A percentile compares a stretch with the other conserved stretches of the same genome.
Evolutionary conservation across 2,113 vertebrate species (phyloP).

Genomic region (Meriones unguiculatus): DNA sequence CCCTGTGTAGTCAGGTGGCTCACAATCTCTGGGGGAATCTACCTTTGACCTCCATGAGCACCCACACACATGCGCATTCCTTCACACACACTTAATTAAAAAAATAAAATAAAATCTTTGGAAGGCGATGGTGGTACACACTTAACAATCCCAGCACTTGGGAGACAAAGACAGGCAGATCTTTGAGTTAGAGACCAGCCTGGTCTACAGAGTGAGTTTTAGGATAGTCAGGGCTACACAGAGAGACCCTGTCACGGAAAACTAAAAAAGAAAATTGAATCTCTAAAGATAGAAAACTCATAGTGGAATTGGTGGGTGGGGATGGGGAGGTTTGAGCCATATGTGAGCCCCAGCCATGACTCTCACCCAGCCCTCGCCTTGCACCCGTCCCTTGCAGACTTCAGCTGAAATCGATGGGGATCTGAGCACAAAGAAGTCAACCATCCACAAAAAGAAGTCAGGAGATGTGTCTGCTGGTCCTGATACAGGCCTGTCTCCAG

Average conservation of each 20-base stretch:
- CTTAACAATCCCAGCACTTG: not conserved
- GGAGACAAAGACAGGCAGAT: not conserved
- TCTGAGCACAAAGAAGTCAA: slow-evolving; percentile 82
- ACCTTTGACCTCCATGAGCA: not conserved
- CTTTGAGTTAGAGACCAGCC: not conserved
- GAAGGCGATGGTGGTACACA: not conserved
- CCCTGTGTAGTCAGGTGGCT: not conserved
- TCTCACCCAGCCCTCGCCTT: not conserved
- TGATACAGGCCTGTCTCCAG: slow-evolving; percentile 42
- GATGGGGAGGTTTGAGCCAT: not conserved
- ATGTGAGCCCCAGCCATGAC: not conserved
- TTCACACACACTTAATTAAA: not conserved
- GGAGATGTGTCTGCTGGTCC: slow-evolving; percentile 77
- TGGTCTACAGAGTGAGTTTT: not conserved
- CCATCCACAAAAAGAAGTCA: slow-evolving; percentile 85
- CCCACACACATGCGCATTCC: not conserved
- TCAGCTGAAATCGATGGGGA: slow-evolving; percentile 79
- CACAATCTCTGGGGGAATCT: not conserved
- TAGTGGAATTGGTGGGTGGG: not conserved
- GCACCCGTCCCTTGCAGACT: slow-evolving; percentile 49
- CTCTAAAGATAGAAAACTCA: not conserved
- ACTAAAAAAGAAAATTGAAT: not conserved
- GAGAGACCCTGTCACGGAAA: not conserved
- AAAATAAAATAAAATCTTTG: not conserved
- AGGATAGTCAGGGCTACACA: not conserved